Conservation (phyloP, 2,888 invertebrate genomes). For the Plemyria rubiginata region DNA sequence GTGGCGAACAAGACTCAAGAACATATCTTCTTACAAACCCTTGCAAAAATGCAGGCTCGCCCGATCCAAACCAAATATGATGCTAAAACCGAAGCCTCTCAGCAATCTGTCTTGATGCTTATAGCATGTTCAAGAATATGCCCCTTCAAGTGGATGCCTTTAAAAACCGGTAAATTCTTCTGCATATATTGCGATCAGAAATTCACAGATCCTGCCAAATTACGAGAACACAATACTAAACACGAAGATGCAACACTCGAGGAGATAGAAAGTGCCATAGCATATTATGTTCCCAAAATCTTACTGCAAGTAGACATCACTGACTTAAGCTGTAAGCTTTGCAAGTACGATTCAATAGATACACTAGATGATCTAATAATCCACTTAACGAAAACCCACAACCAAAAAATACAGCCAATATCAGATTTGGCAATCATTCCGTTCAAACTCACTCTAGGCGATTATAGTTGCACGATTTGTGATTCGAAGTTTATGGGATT, state of each 20-base stretch:
- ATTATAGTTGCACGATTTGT: conserved; percentile 19
- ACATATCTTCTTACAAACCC: conserved; percentile 25
- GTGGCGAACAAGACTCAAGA: conserved; percentile 26
- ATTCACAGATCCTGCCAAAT: conserved; percentile 59
- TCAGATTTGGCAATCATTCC: conserved; percentile 23
- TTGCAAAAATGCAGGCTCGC: conserved; percentile 3
- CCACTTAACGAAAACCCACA: conserved; percentile 25
- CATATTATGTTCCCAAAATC: conserved; percentile 43
- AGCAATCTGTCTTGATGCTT: conserved; percentile 46
- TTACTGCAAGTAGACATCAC: conserved; percentile 70
- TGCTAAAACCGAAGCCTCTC: too few relatives aligned
- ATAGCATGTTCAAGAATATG: conserved; percentile 68
- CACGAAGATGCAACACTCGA: conserved; percentile 46
- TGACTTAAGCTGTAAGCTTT: conserved; percentile 64
- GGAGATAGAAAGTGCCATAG: conserved; percentile 53
- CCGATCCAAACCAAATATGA: too few relatives aligned
- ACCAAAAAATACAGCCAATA: conserved; percentile 40
- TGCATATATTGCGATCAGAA: conserved; percentile 72
- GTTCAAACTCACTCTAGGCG: conserved; percentile 15
- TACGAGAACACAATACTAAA: conserved; percentile 58
- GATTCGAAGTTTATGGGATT: conserved; percentile 9
- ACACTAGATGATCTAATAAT: conserved; percentile 57
- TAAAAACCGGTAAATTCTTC: conserved; percentile 37
- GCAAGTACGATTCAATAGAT: conserved; percentile 49
- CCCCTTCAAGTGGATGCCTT: conserved; percentile 72